Conservation (phyloP, 2,113 vertebrate genomes). For the Equus przewalskii region DNA sequence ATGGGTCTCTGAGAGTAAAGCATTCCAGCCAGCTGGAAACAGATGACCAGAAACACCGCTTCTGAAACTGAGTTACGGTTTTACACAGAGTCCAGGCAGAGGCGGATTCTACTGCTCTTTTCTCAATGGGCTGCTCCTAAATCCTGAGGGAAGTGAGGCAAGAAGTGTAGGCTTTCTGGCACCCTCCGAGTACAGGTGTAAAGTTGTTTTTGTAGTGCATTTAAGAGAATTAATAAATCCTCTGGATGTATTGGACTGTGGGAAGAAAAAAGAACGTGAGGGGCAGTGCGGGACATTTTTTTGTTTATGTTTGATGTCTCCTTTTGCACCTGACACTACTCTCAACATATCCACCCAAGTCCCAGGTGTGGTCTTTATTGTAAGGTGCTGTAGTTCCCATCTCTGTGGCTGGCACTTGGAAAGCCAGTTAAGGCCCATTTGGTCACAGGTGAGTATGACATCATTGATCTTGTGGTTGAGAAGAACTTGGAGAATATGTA, state of each 20-base stretch:
- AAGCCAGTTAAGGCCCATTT: background rate
- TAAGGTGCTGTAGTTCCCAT: background rate
- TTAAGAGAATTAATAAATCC: background rate
- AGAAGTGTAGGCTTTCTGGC: background rate
- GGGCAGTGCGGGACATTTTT: background rate
- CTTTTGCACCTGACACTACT: background rate
- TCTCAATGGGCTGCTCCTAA: background rate
- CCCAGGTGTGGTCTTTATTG: background rate
- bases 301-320: background rate
- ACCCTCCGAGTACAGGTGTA: background rate
- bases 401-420: background rate
- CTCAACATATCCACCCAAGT: accelerated
- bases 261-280: background rate
- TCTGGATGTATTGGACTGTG: background rate
- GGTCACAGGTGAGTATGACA: background rate
- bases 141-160: background rate
- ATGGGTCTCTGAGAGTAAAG: constrained; percentile 71
- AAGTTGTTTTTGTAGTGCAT: background rate
- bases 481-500: background rate
- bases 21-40: constrained; percentile 70
- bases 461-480: background rate
- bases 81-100: constrained; percentile 24
- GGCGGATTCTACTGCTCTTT: background rate
- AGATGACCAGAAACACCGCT: constrained; percentile 74
- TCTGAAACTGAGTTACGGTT: background rate